Evolutionary conservation across 2,797 vertebrate species (phyloP), one percentile per base, ranked within the genome.

Genomic region (Steatocranus sp.): DNA sequence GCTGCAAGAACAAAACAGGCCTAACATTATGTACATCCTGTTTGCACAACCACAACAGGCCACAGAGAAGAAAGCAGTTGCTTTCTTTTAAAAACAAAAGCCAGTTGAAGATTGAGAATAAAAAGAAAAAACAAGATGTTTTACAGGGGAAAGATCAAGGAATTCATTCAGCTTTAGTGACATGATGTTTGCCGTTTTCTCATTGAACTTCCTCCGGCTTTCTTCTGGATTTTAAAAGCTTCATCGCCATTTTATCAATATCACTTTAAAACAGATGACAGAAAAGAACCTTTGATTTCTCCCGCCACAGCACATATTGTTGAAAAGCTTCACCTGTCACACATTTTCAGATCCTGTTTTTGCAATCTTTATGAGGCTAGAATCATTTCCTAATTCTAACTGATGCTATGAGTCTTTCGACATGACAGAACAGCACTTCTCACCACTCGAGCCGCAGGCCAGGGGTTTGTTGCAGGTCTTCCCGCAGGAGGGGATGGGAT

Each of bases 391-490:
- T 5, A 7, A 41, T 46, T 18, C 34, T 5, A 73, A 79, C 46
- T 61, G 11, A 8, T 12, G 8, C 36, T 10, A 58, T 7, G 3
- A 61, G 27, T 46, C 1, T 73, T 3, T 73, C 0, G 11, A 73
- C 17, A n/a, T 30, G 15, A 12, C 25, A 70, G 23, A 46, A 46
- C 56, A 36, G 1, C 4, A 41, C 36, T 46, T 30, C 92, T 96
- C 96, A 99, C 99, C 98, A 73, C 93, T 95, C 80, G 97, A 98
- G 76, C 98, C 97, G 78, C 99, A 99, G 68, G 97, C 93, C 78
- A 99, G 93, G 20, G 98, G 98, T 82, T 97, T 97, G 95, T 96
- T 97, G 91, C 99, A 99, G 2, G 97, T 98, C 96, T 98, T 98
- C 78, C 98, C 97, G 87, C 99, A 99, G 0, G 98, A 98, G 2